Base-by-base conservation (phyloP, 2,113 vertebrate species). In the Podarcis muralis region DNA sequence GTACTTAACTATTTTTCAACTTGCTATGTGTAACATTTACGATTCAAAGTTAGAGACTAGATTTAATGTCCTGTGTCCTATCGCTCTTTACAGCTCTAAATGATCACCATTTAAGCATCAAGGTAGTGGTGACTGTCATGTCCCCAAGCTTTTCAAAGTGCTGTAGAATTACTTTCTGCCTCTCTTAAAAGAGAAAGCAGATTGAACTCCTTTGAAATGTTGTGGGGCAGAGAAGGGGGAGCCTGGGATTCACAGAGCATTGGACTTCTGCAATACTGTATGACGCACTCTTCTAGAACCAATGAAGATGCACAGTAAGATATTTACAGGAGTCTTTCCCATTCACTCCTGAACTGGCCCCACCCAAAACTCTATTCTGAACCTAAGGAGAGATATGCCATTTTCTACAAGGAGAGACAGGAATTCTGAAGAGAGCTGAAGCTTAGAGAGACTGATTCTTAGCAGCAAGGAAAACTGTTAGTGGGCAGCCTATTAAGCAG, bases 71-170 rank as follows among this genome's bases (percentile, higher is more conserved):
- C 66, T 68, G 25, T 25, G 22, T 1, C 66, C 69, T 15, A 15
- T n/a, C 4, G 69, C 69, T 32, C 27, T 72, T n/a, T 32, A 74
- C 12, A 74, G 30, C 11, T 68, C 66, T 68, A 23, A 68, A 25
- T 25, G 6, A 5, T 68, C 66, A 68, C 66, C 20, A 23, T 22
- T 5, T 23, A 27, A 6, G 20, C 22, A 68, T 68, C 25, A 68
- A 27, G 66, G 66, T 27, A 7, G 1, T 0, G 4, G 18, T 0
- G 81, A n/a, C 1, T 22, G 86, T 35, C 59, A 72, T 0, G 53
- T n/a, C n/a, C n/a, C 5, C 27, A 68, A 81, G 18, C 71, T 37
- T 62, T 32, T 11, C 66, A 79, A 0, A 1, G 78, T 78, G 80
- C 65, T 40, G 6, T 32, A 57, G 27, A 30, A 23, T 53, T 53